phyloP scores from a whole-genome alignment of 1,140 invertebrate species.

The Dendrolimus punctatus region DNA sequence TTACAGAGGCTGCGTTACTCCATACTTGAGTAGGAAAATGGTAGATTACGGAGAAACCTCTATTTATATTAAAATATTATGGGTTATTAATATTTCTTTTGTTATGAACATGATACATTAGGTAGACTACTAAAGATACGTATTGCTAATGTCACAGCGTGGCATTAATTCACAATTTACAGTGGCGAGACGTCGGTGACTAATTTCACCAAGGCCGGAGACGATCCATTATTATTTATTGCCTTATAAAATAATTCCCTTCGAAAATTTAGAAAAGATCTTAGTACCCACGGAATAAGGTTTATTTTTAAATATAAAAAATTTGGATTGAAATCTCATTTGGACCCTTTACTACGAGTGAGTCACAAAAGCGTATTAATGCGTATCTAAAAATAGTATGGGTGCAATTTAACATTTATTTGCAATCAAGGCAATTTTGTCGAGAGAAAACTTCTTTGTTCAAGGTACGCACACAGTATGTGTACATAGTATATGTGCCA shows the following conservation, averaged over 20 bases:
- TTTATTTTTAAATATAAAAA: slow-evolving; percentile 19
- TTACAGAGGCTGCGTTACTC: too few relatives aligned
- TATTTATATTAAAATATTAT: too few relatives aligned
- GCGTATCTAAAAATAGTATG: slow-evolving; percentile 48
- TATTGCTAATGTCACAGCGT: slow-evolving; percentile 10
- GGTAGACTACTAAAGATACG: too few relatives aligned
- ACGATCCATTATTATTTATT: slow-evolving; percentile 69
- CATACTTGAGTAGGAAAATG: too few relatives aligned
- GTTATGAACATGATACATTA: too few relatives aligned
- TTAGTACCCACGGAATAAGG: slow-evolving; percentile 24
- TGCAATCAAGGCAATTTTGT: slow-evolving; percentile 14
- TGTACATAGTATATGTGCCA: too few relatives aligned
- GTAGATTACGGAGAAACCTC: too few relatives aligned
- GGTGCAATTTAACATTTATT: slow-evolving; percentile 12
- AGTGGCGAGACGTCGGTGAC: slow-evolving; percentile 44
- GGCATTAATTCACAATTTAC: slow-evolving; percentile 54
- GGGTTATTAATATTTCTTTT: too few relatives aligned
- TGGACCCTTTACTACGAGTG: slow-evolving; percentile 54
- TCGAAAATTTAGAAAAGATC: slow-evolving; percentile 19
- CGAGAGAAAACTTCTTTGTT: slow-evolving; percentile 12
- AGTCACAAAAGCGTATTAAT: slow-evolving; percentile 51
- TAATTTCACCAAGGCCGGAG: slow-evolving; percentile 64
- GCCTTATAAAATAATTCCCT: slow-evolving; percentile 53
- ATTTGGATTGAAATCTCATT: slow-evolving; percentile 35
- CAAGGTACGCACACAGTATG: not conserved